phyloP scores from a whole-genome alignment of 2,113 vertebrate genomes.

The Stigmatopora argus region DNA sequence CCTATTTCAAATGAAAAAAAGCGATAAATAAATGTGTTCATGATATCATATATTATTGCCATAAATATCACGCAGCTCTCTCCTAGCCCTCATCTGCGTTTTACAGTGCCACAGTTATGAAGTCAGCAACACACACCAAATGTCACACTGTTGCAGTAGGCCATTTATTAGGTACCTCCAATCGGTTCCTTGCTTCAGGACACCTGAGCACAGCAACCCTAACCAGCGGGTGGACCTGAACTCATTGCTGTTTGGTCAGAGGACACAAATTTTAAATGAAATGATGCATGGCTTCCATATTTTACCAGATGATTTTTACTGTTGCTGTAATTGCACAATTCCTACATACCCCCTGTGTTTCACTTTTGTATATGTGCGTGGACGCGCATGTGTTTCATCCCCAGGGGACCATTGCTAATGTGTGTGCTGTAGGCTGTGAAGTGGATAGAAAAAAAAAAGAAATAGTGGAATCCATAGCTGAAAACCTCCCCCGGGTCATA shows the following conservation, averaged over 20 bases:
- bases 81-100: neutral
- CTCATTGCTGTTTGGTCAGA: neutral
- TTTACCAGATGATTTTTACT: neutral
- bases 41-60: neutral
- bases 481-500: constrained; percentile 39
- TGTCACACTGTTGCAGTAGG: neutral
- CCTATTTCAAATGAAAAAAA: neutral
- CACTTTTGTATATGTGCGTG: constrained; percentile 3
- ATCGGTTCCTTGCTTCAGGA: neutral
- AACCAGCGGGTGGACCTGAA: neutral
- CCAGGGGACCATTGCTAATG: constrained; percentile 48
- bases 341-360: constrained; percentile 12
- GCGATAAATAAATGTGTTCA: neutral
- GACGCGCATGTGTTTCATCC: constrained; percentile 16
- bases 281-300: neutral
- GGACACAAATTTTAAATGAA: neutral
- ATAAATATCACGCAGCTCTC: neutral
- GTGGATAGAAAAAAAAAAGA: constrained; percentile 52
- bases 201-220: neutral
- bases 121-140: neutral
- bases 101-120: neutral
- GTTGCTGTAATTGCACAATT: constrained; percentile 7
- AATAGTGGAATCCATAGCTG: constrained; percentile 41
- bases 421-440: constrained; percentile 60
- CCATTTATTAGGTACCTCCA: neutral